phyloP scores from a whole-genome alignment of 2,888 invertebrate species.

The Ectobius pallidus region DNA sequence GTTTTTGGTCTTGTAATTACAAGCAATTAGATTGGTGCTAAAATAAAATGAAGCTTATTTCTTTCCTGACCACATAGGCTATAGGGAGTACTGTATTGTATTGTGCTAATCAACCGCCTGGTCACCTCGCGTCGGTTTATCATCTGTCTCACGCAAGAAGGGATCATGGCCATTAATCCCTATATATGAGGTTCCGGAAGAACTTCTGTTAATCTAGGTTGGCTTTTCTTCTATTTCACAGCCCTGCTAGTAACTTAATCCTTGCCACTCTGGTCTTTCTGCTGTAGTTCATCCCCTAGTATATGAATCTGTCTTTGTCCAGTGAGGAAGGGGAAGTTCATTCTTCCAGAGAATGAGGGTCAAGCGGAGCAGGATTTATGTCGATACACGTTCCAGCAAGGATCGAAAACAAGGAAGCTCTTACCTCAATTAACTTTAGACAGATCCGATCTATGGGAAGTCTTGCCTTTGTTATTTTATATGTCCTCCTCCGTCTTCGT shows the following conservation, averaged over 20 bases:
- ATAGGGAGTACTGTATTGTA: too few relatives aligned
- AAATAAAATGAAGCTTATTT: too few relatives aligned
- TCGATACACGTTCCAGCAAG: not conserved
- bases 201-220: not conserved
- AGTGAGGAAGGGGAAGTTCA: not conserved
- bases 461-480: too few relatives aligned
- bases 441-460: conserved; percentile 17
- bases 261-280: not conserved
- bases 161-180: not conserved
- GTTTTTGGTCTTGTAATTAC: too few relatives aligned
- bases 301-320: not conserved
- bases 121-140: too few relatives aligned
- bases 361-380: conserved; percentile 17
- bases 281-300: not conserved
- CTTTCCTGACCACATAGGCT: too few relatives aligned
- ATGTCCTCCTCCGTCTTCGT: too few relatives aligned
- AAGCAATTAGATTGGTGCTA: too few relatives aligned
- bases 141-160: not conserved
- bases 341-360: not conserved
- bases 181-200: not conserved
- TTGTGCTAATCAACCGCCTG: too few relatives aligned
- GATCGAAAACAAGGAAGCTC: conserved; percentile 9
- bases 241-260: not conserved
- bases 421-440: conserved; percentile 18
- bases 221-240: not conserved